A percentile compares a stretch with the other conserved stretches of the same genome.
phyloP scores from a whole-genome alignment of 2,888 invertebrate genomes.

The Cerceris ruficornis region DNA sequence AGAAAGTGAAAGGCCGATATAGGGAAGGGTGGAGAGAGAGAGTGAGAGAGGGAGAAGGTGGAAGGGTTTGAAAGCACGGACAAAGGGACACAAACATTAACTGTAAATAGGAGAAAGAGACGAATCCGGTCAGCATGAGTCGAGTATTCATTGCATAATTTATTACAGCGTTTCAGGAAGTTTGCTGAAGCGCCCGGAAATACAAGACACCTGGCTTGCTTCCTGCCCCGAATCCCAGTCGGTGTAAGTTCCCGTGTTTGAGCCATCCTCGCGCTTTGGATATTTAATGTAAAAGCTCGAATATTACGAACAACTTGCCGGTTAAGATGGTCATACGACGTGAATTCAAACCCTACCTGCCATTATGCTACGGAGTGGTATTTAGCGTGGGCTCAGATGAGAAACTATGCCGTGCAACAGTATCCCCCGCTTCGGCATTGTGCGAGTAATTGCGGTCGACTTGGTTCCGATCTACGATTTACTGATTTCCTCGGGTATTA shows the following conservation, averaged over 20 bases:
- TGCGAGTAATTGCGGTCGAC: constrained; percentile 11
- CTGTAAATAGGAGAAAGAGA: constrained; percentile 11
- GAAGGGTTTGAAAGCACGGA: neutral
- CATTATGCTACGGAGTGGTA: constrained; percentile 8
- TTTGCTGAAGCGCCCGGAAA: constrained; percentile 39
- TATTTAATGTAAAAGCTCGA: constrained; percentile 16
- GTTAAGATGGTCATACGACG: constrained; percentile 29
- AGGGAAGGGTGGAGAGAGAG: neutral
- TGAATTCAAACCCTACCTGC: constrained; percentile 32
- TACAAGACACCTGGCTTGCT: constrained; percentile 22
- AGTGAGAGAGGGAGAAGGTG: constrained; percentile 5
- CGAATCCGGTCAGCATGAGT: constrained; percentile 15
- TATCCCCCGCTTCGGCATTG: constrained; percentile 11
- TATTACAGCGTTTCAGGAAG: constrained; percentile 49
- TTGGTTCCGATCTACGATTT: neutral
- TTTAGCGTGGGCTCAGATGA: constrained; percentile 20
- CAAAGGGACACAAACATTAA: neutral
- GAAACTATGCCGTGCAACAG: constrained; percentile 32
- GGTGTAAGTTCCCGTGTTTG: neutral
- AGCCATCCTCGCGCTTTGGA: neutral
- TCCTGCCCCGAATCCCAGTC: neutral
- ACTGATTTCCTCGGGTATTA: too few relatives aligned
- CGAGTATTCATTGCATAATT: constrained; percentile 47
- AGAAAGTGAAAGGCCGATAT: neutral
- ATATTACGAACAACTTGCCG: constrained; percentile 11